Base-by-base conservation (phyloP, 2,797 vertebrate species). In the Poecilia wingei region DNA sequence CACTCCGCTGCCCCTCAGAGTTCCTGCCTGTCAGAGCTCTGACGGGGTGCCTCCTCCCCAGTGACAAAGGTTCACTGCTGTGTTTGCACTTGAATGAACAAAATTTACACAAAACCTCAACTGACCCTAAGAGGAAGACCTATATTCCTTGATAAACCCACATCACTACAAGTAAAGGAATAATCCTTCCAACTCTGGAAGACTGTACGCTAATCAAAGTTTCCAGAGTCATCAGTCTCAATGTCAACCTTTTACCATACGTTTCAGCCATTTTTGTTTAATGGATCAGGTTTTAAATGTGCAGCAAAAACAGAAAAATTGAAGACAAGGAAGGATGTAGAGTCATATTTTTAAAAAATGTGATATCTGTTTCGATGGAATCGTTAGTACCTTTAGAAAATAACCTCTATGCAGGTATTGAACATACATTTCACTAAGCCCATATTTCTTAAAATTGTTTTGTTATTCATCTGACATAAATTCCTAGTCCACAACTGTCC, bases 11-110 rank as follows among this genome's bases (percentile, higher is more conserved):
- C 79, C 83, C 87, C 84, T 88, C 88, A 82, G 72, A 28, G 39
- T 47, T 79, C 33, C 47, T 55, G 78, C 49, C 86, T 87, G 88
- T 90, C 94, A 90, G 79, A 76, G 46, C 64, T 79, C 72, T 86
- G 87, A 86, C 79, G 14, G 78, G 77, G 43, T 31, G 79, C 20
- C 25, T 61, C 74, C 74, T 68, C 79, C 85, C 83, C 70, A 47
- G 84, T 84, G 87, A 84, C 72, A 47, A 16, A 76, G 12, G 57
- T 68, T 82, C 55, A 46, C 66, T 61, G 78, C 78, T 74, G 53
- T 6, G 36, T 73, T 47, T 59, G 64, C 69, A 79, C 70, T 82
- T 36, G 45, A 84, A 79, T 75, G 41, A 83, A 79, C 66, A 81
- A 68, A 77, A 71, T 76, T 59, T 57, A 57, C 25, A 77, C 55